Percentiles rank a stretch among this genome's conserved stretches.
Evolutionary conservation across 2,113 vertebrate genomes (phyloP).

Genomic region (Elephas maximus): DNA sequence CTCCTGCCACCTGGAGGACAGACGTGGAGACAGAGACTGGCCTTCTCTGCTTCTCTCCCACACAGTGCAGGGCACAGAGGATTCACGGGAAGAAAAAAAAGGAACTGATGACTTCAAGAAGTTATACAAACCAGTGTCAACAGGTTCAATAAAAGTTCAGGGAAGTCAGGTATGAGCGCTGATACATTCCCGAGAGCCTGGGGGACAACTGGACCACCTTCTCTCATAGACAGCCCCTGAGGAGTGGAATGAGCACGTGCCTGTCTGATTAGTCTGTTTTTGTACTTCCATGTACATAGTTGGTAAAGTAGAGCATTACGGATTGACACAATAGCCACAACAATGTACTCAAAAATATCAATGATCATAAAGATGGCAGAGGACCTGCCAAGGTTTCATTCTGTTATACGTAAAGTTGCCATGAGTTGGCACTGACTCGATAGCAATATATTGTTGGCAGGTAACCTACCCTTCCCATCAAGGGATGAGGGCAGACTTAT

Average conservation of each 20-base stretch:
- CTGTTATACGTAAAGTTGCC: neutral
- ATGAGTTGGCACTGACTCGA: neutral
- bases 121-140: neutral
- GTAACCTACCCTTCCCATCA: neutral
- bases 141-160: neutral
- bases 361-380: neutral
- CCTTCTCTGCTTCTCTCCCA: neutral
- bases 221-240: neutral
- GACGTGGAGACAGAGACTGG: neutral
- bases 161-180: neutral
- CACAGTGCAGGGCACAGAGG: rapidly evolving
- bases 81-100: neutral
- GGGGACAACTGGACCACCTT: neutral
- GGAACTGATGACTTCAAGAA: neutral
- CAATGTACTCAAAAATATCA: neutral
- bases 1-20: constrained; percentile 78
- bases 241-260: too few relatives aligned
- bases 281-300: neutral
- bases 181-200: neutral
- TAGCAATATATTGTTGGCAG: neutral
- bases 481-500: neutral
- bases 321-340: neutral
- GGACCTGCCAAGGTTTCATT: neutral
- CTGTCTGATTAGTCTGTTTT: neutral
- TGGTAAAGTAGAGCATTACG: neutral